These are phyloP conservation scores for Crocidura indochinensis DNA, from an alignment of 2,797 vertebrate species.

Conservation along the genomic window DNA sequence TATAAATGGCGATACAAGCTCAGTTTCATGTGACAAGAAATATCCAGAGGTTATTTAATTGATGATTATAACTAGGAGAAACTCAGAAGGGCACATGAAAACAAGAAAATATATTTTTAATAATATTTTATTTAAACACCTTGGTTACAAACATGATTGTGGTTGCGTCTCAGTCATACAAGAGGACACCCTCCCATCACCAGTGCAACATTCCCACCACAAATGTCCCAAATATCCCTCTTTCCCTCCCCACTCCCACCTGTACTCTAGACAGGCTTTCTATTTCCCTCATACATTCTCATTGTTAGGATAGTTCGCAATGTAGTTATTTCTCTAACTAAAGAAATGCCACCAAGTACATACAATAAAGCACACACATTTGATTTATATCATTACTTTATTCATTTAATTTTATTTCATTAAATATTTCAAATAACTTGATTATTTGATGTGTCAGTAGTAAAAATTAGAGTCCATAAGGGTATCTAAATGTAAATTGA, in stretches of 20 bases:
- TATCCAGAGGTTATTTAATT: slow-evolving; percentile 7
- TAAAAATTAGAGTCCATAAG: slow-evolving; percentile 40
- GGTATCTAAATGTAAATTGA: slow-evolving; percentile 48
- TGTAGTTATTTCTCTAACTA: too few relatives aligned
- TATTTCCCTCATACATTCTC: too few relatives aligned
- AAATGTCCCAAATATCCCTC: too few relatives aligned
- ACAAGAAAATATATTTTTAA: slow-evolving; percentile 46
- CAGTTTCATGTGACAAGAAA: slow-evolving; percentile 35
- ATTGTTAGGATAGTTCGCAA: too few relatives aligned
- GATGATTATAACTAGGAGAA: neutral
- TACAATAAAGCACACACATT: slow-evolving; percentile 18
- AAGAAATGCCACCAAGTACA: slow-evolving; percentile 40
- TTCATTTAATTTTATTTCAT: slow-evolving; percentile 62
- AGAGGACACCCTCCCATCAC: too few relatives aligned
- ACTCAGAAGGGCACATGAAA: slow-evolving; percentile 16
- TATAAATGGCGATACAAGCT: slow-evolving; percentile 45
- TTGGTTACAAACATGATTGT: too few relatives aligned
- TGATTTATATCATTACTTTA: slow-evolving; percentile 34
- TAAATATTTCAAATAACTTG: slow-evolving; percentile 17
- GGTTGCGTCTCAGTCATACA: too few relatives aligned
- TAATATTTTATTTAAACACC: too few relatives aligned
- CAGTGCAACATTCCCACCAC: too few relatives aligned
- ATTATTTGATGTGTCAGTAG: slow-evolving; percentile 50
- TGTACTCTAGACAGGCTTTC: too few relatives aligned
- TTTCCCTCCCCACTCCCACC: too few relatives aligned